phyloP scores from a whole-genome alignment of 2,797 vertebrate species.

The Crenuchus spilurus region DNA sequence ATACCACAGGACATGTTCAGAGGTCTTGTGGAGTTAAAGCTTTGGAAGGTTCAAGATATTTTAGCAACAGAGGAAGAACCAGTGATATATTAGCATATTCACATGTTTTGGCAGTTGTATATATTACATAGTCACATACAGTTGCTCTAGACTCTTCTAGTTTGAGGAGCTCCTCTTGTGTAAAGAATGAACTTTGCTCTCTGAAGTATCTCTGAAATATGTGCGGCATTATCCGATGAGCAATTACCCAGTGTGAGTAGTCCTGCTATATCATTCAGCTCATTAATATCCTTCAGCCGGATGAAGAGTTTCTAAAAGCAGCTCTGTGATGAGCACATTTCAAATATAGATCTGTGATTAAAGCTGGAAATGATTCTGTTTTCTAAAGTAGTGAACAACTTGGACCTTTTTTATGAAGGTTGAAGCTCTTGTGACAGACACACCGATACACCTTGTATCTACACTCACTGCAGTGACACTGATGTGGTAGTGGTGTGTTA shows the following conservation, averaged over 20 bases:
- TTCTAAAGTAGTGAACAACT: slow-evolving; percentile 22
- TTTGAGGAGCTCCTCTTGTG: neutral
- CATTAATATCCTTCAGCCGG: slow-evolving; percentile 57
- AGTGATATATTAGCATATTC: too few species aligned
- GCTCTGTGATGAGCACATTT: slow-evolving; percentile 42
- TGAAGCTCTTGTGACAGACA: too few species aligned
- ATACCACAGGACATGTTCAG: too few species aligned
- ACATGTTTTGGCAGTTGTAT: neutral
- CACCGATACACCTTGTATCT: too few species aligned
- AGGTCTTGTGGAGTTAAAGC: too few species aligned
- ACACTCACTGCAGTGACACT: too few species aligned
- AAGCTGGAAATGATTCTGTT: slow-evolving; percentile 39
- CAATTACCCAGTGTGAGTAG: slow-evolving; percentile 37
- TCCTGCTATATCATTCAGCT: slow-evolving; percentile 62
- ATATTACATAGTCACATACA: neutral
- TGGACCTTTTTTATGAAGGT: slow-evolving; percentile 38
- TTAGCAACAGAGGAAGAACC: too few species aligned
- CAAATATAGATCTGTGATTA: slow-evolving; percentile 69
- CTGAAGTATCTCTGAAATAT: slow-evolving; percentile 1
- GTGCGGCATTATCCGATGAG: slow-evolving; percentile 29
- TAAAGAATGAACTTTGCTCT: slow-evolving; percentile 26
- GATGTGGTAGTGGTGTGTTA: too few species aligned
- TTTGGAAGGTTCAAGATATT: too few species aligned
- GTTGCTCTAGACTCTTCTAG: neutral
- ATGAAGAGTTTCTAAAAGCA: slow-evolving; percentile 64